Percentiles rank a stretch among this genome's conserved stretches.
These are phyloP conservation scores for Parnassius apollo DNA, from an alignment of 2,888 invertebrate species.

Conservation along the genomic window DNA sequence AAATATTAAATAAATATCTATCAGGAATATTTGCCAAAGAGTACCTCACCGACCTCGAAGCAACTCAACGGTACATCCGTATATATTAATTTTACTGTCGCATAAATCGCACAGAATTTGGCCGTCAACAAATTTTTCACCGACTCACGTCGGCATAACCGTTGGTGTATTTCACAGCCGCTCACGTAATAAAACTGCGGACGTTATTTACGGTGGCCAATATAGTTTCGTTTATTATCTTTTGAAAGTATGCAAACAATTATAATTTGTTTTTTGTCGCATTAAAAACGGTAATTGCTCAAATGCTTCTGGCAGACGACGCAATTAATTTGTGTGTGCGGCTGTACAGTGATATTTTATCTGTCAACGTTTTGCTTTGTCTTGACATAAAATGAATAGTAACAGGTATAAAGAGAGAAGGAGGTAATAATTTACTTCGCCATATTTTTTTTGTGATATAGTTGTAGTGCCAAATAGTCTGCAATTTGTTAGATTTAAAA, in stretches of 20 bases:
- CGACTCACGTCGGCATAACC: conserved; percentile 31
- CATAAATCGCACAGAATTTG: conserved; percentile 42
- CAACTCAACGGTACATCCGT: conserved; percentile 5
- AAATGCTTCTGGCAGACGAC: conserved; percentile 18
- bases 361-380: conserved; percentile 17
- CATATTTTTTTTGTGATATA: conserved; percentile 6
- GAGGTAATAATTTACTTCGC: conserved; percentile 12
- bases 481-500: conserved; percentile 19
- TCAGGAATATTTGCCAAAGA: not conserved
- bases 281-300: conserved; percentile 20
- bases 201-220: conserved; percentile 20
- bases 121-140: conserved; percentile 42
- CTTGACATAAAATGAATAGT: conserved; percentile 22
- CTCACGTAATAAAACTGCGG: conserved; percentile 18
- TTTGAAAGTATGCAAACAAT: conserved; percentile 15
- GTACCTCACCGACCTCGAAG: conserved; percentile 3
- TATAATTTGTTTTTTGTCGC: conserved; percentile 13
- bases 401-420: conserved; percentile 17
- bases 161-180: conserved; percentile 6
- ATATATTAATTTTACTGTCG: conserved; percentile 44
- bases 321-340: conserved; percentile 23
- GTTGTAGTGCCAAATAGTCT: conserved; percentile 6
- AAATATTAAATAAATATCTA: not conserved
- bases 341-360: conserved; percentile 19
- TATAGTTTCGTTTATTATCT: conserved; percentile 11